phyloP scores from a whole-genome alignment of 1,140 invertebrate genomes.

The Drosophila pseudoananassae region DNA sequence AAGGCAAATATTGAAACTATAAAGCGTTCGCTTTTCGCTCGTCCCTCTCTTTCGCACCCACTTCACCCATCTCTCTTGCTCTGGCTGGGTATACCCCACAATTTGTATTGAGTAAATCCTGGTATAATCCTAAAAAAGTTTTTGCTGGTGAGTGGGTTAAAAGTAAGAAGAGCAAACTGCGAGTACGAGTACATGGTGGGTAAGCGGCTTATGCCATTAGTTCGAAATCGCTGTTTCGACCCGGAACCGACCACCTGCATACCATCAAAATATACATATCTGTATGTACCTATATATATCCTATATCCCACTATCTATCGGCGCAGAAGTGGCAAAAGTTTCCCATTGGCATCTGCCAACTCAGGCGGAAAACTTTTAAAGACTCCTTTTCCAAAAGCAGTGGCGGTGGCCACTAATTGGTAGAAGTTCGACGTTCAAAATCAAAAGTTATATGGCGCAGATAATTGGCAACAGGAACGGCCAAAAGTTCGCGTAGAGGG shows the following conservation, averaged over 20 bases:
- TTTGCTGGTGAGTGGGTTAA: conserved; percentile 59
- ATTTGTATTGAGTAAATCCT: conserved; percentile 40
- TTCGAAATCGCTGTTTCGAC: conserved; percentile 40
- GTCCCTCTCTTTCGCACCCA: neutral
- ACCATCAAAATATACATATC: neutral
- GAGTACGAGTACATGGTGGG: conserved; percentile 46
- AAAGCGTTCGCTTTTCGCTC: conserved; percentile 42
- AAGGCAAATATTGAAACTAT: conserved; percentile 67
- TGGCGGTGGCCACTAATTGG: conserved; percentile 37
- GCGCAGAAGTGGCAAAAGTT: conserved; percentile 17
- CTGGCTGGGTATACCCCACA: neutral
- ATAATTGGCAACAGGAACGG: conserved; percentile 23
- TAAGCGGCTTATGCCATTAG: conserved; percentile 74
- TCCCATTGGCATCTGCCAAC: conserved; percentile 34
- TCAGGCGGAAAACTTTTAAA: conserved; percentile 45
- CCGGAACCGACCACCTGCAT: conserved; percentile 28
- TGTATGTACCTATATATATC: conserved; percentile 11
- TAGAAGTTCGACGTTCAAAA: conserved; percentile 46
- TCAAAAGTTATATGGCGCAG: conserved; percentile 44
- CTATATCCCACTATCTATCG: neutral
- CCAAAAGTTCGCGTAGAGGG: neutral
- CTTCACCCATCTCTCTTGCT: neutral
- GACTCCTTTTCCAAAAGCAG: conserved; percentile 10
- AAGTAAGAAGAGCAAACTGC: conserved; percentile 66
- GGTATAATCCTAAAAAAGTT: conserved; percentile 68